Evolutionary conservation across 2,888 invertebrate species (phyloP).

Genomic region (Drosophila mimetica): DNA sequence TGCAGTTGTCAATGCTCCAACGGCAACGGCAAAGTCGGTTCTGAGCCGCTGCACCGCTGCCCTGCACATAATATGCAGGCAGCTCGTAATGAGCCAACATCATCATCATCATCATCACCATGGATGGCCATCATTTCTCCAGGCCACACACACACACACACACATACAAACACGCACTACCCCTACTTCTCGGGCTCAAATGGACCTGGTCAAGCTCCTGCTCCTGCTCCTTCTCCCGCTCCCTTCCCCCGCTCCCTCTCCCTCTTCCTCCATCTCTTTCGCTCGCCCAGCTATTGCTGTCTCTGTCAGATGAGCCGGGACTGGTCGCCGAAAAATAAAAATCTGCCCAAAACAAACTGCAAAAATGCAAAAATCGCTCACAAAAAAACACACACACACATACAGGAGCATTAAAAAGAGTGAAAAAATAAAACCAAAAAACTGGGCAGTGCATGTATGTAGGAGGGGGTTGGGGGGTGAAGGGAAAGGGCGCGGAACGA

Average conservation of each 20-base stretch:
- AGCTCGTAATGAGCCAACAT: slow-evolving; percentile 64
- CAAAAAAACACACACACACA: slow-evolving; percentile 39
- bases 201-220: slow-evolving; percentile 64
- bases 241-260: slow-evolving; percentile 28
- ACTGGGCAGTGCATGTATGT: slow-evolving; percentile 22
- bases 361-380: slow-evolving; percentile 52
- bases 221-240: slow-evolving; percentile 19
- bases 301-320: slow-evolving; percentile 48
- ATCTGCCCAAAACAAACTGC: slow-evolving; percentile 75
- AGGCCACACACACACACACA: slow-evolving; percentile 16
- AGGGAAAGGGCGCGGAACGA: slow-evolving; percentile 21
- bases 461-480: neutral
- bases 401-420: slow-evolving; percentile 31
- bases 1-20: slow-evolving; percentile 67
- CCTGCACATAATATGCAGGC: slow-evolving; percentile 75
- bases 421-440: slow-evolving; percentile 36
- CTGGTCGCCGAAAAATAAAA: slow-evolving; percentile 76
- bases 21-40: slow-evolving; percentile 71
- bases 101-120: slow-evolving; percentile 51
- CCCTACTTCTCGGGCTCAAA: slow-evolving; percentile 16
- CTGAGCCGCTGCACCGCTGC: slow-evolving; percentile 66
- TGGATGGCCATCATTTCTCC: slow-evolving; percentile 34
- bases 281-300: slow-evolving; percentile 2
- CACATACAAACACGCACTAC: slow-evolving; percentile 15
- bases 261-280: slow-evolving; percentile 16